A percentile compares a stretch with the other conserved stretches of the same genome.
Evolutionary conservation across 2,113 vertebrate species (phyloP).

Genomic region (Oryzias melastigma): DNA sequence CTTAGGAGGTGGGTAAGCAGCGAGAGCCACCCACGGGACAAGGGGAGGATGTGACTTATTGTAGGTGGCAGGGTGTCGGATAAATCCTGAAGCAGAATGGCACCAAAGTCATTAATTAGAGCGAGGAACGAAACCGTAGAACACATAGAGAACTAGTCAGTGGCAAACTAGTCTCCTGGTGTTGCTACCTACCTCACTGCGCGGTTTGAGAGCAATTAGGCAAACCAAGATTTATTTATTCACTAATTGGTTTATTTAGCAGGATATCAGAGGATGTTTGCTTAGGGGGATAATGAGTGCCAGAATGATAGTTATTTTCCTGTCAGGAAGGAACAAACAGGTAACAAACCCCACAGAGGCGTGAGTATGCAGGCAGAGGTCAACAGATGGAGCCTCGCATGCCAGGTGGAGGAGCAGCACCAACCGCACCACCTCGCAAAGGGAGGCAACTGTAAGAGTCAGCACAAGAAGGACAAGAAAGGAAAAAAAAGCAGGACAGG

Average conservation of each 20-base stretch:
- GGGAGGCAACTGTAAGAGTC: constrained; percentile 7
- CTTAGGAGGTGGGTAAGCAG: constrained; percentile 8
- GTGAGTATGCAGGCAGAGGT: constrained; percentile 22
- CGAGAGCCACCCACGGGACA: constrained; percentile 3
- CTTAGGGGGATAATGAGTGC: constrained; percentile 8
- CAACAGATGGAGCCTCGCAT: constrained; percentile 36
- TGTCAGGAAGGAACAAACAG: constrained; percentile 14
- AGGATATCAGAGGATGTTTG: neutral
- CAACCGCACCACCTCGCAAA: constrained; percentile 6
- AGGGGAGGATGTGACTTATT: constrained; percentile 10
- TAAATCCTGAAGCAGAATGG: constrained; percentile 21
- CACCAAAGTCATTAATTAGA: constrained; percentile 11
- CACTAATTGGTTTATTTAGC: constrained; percentile 11
- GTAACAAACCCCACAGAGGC: constrained; percentile 23
- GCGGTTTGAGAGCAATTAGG: constrained; percentile 5
- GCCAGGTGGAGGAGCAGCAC: constrained; percentile 18
- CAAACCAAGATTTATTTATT: constrained; percentile 8
- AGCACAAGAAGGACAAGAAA: constrained; percentile 14
- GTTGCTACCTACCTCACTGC: neutral
- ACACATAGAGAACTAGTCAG: constrained; percentile 1
- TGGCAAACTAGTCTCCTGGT: constrained; percentile 1
- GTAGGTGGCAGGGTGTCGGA: constrained; percentile 10
- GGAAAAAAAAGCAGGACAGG: neutral
- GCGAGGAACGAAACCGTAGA: constrained; percentile 7
- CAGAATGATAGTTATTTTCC: constrained; percentile 13